Evolutionary conservation across 2,888 invertebrate genomes (phyloP), one percentile per base, ranked within the genome.

Genomic region (Helobdella robusta): DNA sequence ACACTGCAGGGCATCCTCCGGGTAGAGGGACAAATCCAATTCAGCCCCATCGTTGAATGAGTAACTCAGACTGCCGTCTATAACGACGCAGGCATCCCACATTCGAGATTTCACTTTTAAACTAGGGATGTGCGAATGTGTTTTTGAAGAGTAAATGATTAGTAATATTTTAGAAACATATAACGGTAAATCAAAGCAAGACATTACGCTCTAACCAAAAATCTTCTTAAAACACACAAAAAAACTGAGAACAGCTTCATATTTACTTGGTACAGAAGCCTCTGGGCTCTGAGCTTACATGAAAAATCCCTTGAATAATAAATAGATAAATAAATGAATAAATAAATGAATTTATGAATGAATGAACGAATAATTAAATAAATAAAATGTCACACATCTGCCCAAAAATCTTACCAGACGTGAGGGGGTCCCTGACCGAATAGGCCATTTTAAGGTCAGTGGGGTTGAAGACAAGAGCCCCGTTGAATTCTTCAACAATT

Each of bases 11-110:
- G 90, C 86, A 79, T 97, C 94, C 76, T 91, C 88, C 0, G 89
- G 89, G 71, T 86, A 83, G 34, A 89, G 86, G 80, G 92, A 89
- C 18, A 98, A 80, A 8, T 86, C 78, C 0, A 89, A 94, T 70
- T 87, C 85, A 0, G 92, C 87, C 1, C 97, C 97, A 76, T 92
- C 91, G 80, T 94, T 95, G 80, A 97, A 98, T 0, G 87, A 86
- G 76, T 90, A 91, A 0, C 90, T 89, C 20, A 92, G 86, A 69
- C 93, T 91, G 32, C 98, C 97, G 78, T 98, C 98, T 28, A 98
- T 86, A 0, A 97, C 95, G 23, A 98, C 82, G 76, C 88, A 88
- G 18, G 89, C 92, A 79, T 92, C 90, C 74, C 86, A 86, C 81
- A 97, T 97, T 68, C 89, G 86, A 1, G 94, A 95, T 75, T 86